Percentiles rank a stretch among this genome's conserved stretches.
phyloP scores from a whole-genome alignment of 2,888 invertebrate genomes.

The Hirtodrosophila cameraria region DNA sequence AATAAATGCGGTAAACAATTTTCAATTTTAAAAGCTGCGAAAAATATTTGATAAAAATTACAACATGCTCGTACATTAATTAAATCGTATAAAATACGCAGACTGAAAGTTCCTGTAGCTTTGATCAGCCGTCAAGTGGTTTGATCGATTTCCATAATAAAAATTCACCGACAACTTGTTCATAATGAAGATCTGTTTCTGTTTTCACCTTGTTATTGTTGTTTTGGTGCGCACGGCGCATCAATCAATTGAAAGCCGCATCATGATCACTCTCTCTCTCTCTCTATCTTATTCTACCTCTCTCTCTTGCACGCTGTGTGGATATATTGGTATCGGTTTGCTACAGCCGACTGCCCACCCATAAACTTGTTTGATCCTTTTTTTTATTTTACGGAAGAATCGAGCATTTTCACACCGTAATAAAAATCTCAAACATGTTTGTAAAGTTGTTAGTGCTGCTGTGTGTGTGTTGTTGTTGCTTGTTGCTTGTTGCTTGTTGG shows the following conservation, averaged over 20 bases:
- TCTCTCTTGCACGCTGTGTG: not conserved
- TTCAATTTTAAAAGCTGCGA: conserved; percentile 22
- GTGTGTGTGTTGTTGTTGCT: conserved; percentile 15
- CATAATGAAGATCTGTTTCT: conserved; percentile 64
- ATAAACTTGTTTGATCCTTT: conserved; percentile 78
- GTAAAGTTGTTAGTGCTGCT: conserved; percentile 76
- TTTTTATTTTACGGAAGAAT: conserved; percentile 58
- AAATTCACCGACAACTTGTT: conserved; percentile 68
- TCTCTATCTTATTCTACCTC: no score
- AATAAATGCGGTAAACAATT: conserved; percentile 33
- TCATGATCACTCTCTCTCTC: conserved; percentile 1
- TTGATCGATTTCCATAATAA: conserved; percentile 73
- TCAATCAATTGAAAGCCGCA: conserved; percentile 68
- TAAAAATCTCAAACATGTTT: conserved; percentile 81
- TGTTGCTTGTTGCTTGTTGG: conserved; percentile 7
- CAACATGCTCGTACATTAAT: conserved; percentile 46
- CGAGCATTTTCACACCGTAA: conserved; percentile 75
- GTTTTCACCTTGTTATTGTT: conserved; percentile 36
- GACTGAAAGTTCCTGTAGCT: conserved; percentile 54
- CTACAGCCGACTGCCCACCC: conserved; percentile 61
- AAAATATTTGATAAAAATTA: conserved; percentile 47
- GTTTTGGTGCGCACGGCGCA: conserved; percentile 59
- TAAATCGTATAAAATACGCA: conserved; percentile 71
- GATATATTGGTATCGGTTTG: conserved; percentile 15
- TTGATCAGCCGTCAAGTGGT: conserved; percentile 78